phyloP scores from a whole-genome alignment of 2,113 vertebrate genomes.

The Hemiscyllium ocellatum region DNA sequence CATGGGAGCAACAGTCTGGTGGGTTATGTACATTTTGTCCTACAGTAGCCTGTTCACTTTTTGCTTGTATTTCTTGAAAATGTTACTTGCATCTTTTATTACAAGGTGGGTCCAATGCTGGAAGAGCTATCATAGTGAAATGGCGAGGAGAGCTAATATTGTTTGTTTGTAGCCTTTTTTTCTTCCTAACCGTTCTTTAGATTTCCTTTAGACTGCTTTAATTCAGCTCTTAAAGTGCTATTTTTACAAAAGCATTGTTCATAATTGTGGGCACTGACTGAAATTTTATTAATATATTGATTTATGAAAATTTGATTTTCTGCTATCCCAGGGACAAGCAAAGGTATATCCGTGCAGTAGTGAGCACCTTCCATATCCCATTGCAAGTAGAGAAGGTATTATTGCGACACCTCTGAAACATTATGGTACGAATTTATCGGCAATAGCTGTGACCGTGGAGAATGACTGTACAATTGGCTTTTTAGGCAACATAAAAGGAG shows the following conservation, averaged over 20 bases:
- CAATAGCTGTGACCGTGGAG: slow-evolving; percentile 73
- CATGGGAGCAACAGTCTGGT: not conserved
- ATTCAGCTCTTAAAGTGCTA: not conserved
- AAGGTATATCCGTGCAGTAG: slow-evolving; percentile 67
- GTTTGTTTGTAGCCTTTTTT: not conserved
- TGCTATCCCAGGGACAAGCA: slow-evolving; percentile 44
- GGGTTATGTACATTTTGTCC: not conserved
- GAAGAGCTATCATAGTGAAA: not conserved
- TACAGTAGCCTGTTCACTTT: not conserved
- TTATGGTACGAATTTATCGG: slow-evolving; percentile 63
- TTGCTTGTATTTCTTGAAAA: not conserved
- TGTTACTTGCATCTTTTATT: not conserved
- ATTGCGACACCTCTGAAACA: slow-evolving; percentile 45
- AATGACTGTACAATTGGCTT: slow-evolving; percentile 74
- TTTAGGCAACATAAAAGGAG: slow-evolving; percentile 72
- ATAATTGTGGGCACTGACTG: not conserved
- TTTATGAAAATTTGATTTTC: slow-evolving; percentile 46
- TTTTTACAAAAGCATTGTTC: not conserved
- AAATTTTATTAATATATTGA: not conserved
- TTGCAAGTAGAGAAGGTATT: slow-evolving; percentile 70
- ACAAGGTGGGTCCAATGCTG: not conserved
- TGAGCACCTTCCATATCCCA: slow-evolving; percentile 81
- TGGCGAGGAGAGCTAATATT: not conserved
- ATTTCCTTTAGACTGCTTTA: not conserved
- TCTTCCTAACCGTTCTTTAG: not conserved